Conservation (phyloP, 1,140 invertebrate genomes). For the Leptopilina boulardi region DNA sequence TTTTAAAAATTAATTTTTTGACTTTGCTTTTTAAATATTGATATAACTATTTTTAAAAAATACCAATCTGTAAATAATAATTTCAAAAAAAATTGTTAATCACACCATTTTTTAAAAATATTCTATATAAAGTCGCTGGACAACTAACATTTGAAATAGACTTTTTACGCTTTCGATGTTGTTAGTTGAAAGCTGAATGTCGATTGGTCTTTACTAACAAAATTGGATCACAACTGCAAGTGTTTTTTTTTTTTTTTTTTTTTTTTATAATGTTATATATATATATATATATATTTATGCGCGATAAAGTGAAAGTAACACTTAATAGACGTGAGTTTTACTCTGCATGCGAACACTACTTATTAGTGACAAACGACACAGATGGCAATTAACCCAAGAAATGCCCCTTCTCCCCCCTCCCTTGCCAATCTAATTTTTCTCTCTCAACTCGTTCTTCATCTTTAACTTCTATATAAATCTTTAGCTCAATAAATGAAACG, state of each 20-base stretch:
- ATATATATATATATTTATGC: neutral
- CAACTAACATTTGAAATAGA: constrained; percentile 12
- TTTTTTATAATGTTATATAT: no score
- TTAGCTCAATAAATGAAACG: neutral
- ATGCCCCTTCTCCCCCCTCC: neutral
- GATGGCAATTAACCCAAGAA: neutral
- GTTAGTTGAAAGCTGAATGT: neutral
- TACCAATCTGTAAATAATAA: no score
- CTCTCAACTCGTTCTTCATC: no score
- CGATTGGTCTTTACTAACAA: neutral
- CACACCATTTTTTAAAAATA: no score
- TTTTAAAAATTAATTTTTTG: no score
- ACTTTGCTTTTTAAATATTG: no score
- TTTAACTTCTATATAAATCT: neutral
- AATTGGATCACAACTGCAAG: neutral
- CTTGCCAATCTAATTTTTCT: no score
- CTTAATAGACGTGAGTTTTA: neutral
- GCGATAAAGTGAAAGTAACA: constrained; percentile 22
- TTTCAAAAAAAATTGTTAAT: no score
- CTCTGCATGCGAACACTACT: constrained; percentile 14
- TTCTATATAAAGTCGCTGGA: neutral
- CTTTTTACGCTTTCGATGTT: neutral
- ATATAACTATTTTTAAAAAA: no score
- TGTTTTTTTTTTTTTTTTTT: neutral
- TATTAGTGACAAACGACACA: constrained; percentile 28